phyloP scores from a whole-genome alignment of 2,797 vertebrate species.

The Podargus strigoides region DNA sequence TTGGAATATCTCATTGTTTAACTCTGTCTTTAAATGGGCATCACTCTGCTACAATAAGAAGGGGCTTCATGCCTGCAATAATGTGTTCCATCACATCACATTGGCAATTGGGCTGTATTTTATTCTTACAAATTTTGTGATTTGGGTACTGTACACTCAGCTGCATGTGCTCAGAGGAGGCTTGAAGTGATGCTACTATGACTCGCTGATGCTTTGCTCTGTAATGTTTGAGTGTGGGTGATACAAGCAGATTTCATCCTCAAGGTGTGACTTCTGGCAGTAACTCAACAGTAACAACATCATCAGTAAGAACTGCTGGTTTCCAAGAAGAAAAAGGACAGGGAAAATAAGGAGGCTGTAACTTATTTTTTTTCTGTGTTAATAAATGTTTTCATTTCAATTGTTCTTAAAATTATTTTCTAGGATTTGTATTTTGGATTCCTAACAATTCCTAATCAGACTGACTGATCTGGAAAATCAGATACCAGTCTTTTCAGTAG shows the following conservation, averaged over 20 bases:
- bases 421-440: neutral
- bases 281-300: neutral
- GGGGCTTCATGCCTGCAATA: neutral
- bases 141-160: neutral
- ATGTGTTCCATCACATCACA: neutral
- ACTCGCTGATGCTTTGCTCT: neutral
- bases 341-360: neutral
- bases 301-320: neutral
- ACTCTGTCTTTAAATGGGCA: neutral
- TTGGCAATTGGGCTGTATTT: neutral
- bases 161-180: neutral
- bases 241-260: neutral
- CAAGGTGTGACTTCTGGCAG: neutral
- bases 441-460: too few relatives aligned
- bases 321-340: neutral
- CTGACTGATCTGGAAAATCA: too few relatives aligned
- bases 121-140: neutral
- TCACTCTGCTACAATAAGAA: neutral
- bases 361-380: neutral
- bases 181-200: neutral
- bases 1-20: neutral
- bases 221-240: neutral
- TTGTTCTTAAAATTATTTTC: neutral
- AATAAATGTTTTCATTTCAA: neutral
- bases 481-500: neutral